These are phyloP conservation scores for Chaitophorus viminalis DNA, from an alignment of 2,888 invertebrate genomes.

Conservation along the genomic window DNA sequence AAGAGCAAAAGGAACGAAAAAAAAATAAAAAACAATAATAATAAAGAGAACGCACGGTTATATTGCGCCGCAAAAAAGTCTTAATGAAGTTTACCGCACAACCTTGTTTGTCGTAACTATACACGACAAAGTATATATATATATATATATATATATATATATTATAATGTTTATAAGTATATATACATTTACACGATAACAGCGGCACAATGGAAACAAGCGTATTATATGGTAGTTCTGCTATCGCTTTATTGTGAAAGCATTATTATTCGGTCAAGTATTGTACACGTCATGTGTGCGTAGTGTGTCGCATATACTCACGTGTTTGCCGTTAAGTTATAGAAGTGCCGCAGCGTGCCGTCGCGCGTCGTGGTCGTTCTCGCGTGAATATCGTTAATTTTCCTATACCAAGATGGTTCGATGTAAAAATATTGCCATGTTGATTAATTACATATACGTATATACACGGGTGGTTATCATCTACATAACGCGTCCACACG, in stretches of 20 bases:
- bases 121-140: not conserved
- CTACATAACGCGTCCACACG: not conserved
- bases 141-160: no score
- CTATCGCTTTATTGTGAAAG: not conserved
- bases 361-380: no score
- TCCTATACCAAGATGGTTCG: no score
- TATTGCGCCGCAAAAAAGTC: not conserved
- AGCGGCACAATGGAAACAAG: slow-evolving; percentile 9
- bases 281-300: not conserved
- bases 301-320: not conserved
- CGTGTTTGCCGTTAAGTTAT: not conserved
- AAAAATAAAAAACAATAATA: slow-evolving; percentile 13
- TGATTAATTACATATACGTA: no score
- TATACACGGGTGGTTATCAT: no score
- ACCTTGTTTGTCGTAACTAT: not conserved
- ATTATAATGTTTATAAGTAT: no score
- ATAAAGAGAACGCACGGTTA: not conserved
- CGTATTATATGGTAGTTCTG: not conserved
- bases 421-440: no score
- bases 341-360: no score
- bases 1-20: not conserved
- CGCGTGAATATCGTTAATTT: no score
- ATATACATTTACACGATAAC: not conserved
- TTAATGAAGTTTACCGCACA: slow-evolving; percentile 33
- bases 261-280: not conserved